phyloP scores from a whole-genome alignment of 1,140 invertebrate genomes.

The Heliothis subflexa region DNA sequence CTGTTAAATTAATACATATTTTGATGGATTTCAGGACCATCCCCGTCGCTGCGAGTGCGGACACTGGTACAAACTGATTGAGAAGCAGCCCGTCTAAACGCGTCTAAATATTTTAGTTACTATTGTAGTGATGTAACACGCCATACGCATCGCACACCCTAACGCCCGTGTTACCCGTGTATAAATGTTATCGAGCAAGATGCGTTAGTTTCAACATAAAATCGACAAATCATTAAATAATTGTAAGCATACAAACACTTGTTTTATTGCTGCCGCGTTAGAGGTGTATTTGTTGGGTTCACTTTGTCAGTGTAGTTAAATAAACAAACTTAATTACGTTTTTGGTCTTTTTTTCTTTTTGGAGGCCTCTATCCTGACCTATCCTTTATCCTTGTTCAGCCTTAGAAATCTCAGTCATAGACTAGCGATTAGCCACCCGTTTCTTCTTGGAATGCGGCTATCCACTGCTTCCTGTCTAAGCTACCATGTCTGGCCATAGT shows the following conservation, averaged over 20 bases:
- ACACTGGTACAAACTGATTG: slow-evolving; percentile 97
- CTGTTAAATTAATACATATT: slow-evolving; percentile 30
- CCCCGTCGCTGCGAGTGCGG: slow-evolving; percentile 97
- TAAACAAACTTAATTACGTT: slow-evolving; percentile 48
- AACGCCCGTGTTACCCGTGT: slow-evolving; percentile 59
- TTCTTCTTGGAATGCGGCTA: too few species aligned
- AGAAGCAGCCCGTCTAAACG: slow-evolving; percentile 89
- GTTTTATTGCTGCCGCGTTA: slow-evolving; percentile 74
- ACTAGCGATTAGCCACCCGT: too few species aligned
- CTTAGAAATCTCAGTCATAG: not conserved
- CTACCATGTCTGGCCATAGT: too few species aligned
- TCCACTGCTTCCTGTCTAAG: too few species aligned
- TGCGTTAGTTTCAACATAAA: slow-evolving; percentile 62
- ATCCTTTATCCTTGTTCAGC: not conserved
- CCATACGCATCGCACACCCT: slow-evolving; percentile 67
- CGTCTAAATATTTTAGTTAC: slow-evolving; percentile 67
- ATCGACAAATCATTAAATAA: slow-evolving; percentile 75
- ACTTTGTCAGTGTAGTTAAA: slow-evolving; percentile 51
- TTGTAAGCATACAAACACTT: slow-evolving; percentile 76
- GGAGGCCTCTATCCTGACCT: not conserved
- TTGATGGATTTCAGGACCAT: slow-evolving; percentile 88
- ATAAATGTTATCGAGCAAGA: slow-evolving; percentile 49
- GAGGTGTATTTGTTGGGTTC: slow-evolving; percentile 44
- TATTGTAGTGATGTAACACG: slow-evolving; percentile 75
- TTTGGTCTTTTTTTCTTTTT: slow-evolving; percentile 22